These are phyloP conservation scores for Craniophora ligustri DNA, from an alignment of 2,888 invertebrate genomes.

Conservation along the genomic window DNA sequence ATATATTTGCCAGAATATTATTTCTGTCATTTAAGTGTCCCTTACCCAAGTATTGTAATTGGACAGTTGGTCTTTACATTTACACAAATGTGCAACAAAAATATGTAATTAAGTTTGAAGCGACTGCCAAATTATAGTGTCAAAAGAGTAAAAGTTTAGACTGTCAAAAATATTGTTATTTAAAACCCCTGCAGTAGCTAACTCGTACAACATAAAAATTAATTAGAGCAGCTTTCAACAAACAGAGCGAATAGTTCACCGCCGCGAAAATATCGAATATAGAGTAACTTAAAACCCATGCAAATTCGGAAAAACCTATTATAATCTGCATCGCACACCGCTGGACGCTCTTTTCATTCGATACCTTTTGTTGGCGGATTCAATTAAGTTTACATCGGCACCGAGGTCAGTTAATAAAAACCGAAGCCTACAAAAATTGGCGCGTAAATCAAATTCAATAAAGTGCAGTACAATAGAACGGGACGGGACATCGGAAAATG, in stretches of 20 bases:
- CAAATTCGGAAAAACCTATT: conserved; percentile 86
- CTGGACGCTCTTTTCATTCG: conserved; percentile 87
- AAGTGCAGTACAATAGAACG: conserved; percentile 81
- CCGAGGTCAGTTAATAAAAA: conserved; percentile 88
- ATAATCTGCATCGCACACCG: conserved; percentile 88
- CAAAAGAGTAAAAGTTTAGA: neutral
- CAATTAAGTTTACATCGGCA: conserved; percentile 88
- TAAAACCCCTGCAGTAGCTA: neutral
- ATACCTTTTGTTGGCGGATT: conserved; percentile 87
- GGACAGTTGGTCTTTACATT: too few relatives aligned
- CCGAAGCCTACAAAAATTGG: conserved; percentile 87
- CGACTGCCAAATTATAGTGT: too few relatives aligned
- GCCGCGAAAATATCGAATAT: conserved; percentile 81
- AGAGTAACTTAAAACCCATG: conserved; percentile 83
- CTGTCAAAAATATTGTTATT: neutral
- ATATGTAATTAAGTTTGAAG: too few relatives aligned
- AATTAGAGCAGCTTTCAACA: conserved; percentile 53
- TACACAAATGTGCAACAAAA: too few relatives aligned
- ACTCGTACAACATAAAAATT: conserved; percentile 11
- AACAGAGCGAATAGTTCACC: conserved; percentile 71
- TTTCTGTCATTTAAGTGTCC: conserved; percentile 5
- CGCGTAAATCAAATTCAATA: conserved; percentile 88
- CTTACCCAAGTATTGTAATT: too few relatives aligned
- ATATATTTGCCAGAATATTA: conserved; percentile 14
- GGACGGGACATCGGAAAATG: conserved; percentile 75